Conservation (phyloP, 2,888 invertebrate species). For the Cremastobaeus sp. region DNA sequence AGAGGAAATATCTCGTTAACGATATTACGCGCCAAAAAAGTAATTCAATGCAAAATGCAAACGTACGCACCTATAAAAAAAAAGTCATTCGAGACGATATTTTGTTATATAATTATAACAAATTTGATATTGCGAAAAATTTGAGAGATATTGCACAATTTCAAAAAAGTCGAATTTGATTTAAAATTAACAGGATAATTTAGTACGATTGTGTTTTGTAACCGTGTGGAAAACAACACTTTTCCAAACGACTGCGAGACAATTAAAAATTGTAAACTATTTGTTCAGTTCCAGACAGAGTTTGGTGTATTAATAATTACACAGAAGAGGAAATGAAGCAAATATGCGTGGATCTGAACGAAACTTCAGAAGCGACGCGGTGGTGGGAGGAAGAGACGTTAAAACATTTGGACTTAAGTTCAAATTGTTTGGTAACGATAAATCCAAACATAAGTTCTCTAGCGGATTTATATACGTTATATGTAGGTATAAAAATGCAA, state of each 20-base stretch:
- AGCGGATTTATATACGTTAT: slow-evolving; percentile 84
- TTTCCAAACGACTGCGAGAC: background rate
- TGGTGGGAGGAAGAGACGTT: slow-evolving; percentile 93
- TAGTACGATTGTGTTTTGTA: no score
- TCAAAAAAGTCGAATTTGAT: no score
- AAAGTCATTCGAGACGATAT: no score
- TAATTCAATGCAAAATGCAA: no score
- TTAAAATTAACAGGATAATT: no score
- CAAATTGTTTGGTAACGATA: slow-evolving; percentile 84
- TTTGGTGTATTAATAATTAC: slow-evolving; percentile 86
- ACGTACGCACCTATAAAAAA: no score
- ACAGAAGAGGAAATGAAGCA: slow-evolving; percentile 81
- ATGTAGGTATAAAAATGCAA: slow-evolving; percentile 80
- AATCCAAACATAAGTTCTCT: slow-evolving; percentile 84
- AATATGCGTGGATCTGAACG: slow-evolving; percentile 81
- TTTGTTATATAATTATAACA: no score
- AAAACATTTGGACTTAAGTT: slow-evolving; percentile 87
- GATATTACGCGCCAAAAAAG: no score
- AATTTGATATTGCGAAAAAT: no score
- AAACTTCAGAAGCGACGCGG: slow-evolving; percentile 81
- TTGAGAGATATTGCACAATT: no score
- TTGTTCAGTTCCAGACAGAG: slow-evolving; percentile 83
- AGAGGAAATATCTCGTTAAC: background rate
- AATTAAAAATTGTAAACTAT: background rate
- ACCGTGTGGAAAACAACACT: no score